Conservation (phyloP, 2,888 invertebrate species). For the Eurytoma californica region DNA sequence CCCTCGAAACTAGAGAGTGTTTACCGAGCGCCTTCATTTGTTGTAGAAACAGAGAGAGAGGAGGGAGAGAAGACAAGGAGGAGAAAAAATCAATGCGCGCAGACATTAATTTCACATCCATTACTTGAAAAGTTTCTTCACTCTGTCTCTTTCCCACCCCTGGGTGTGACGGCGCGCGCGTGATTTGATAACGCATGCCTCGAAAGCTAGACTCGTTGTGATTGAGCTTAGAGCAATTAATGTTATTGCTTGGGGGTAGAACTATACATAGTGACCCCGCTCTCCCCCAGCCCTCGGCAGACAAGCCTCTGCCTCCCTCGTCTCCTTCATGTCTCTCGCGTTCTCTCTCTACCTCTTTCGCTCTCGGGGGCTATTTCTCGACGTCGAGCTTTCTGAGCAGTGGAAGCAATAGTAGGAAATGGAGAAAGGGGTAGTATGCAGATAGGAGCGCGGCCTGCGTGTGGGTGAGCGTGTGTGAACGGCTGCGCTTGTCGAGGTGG, state of each 20-base stretch:
- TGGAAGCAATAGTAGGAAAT: constrained; percentile 47
- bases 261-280: constrained; percentile 53
- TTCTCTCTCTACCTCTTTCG: constrained; percentile 47
- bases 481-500: not conserved
- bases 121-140: constrained; percentile 52
- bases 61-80: constrained; percentile 5
- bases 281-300: constrained; percentile 6
- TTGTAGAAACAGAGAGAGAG: constrained; percentile 16
- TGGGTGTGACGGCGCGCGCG: constrained; percentile 2
- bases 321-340: constrained; percentile 51
- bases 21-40: constrained; percentile 40
- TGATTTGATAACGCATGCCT: constrained; percentile 51
- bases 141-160: not conserved
- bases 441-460: constrained; percentile 53
- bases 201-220: constrained; percentile 51
- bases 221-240: constrained; percentile 72
- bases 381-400: constrained; percentile 42
- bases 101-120: constrained; percentile 54
- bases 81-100: constrained; percentile 48
- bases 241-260: constrained; percentile 68
- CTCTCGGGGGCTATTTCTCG: not conserved
- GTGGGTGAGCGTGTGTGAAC: not conserved
- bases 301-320: constrained; percentile 1
- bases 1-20: constrained; percentile 10
- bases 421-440: constrained; percentile 59